phyloP scores from a whole-genome alignment of 1,140 invertebrate species.

The Meloidogyne hapla region DNA sequence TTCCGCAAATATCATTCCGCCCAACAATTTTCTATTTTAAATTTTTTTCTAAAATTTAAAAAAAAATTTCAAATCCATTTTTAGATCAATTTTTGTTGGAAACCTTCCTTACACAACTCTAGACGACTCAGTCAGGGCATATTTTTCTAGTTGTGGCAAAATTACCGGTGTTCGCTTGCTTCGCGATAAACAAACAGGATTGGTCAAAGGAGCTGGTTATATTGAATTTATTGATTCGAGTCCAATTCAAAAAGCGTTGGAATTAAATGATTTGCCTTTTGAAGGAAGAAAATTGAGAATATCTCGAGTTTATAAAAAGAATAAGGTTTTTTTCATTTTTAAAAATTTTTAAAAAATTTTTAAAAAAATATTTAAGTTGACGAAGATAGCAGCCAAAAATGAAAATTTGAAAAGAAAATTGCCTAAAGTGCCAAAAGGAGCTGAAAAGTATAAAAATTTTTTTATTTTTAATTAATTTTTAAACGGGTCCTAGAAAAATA shows the following conservation, averaged over 20 bases:
- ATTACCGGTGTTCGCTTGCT: conserved; percentile 2
- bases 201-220: conserved; percentile 11
- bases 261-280: not conserved
- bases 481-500: too few relatives aligned
- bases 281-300: conserved; percentile 9
- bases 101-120: conserved; percentile 9
- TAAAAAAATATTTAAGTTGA: not conserved
- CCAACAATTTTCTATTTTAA: not conserved
- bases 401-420: not conserved
- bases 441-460: not conserved
- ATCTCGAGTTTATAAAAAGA: conserved; percentile 19
- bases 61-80: not conserved
- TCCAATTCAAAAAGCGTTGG: not conserved
- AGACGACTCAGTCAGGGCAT: not conserved
- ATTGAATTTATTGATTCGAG: not conserved
- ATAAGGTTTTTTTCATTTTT: conserved; percentile 22
- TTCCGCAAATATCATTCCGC: too few relatives aligned
- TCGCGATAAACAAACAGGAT: not conserved
- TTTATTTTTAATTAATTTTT: not conserved
- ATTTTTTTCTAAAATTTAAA: not conserved
- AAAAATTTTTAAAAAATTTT: not conserved
- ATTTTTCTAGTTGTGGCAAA: conserved; percentile 10
- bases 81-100: conserved; percentile 21
- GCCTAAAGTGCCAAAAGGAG: not conserved
- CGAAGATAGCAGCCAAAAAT: not conserved